Evolutionary conservation across 64 coral and sea anemone genomes (phyloP), one percentile per base, ranked within the genome.

Genomic region (Dendrophyllia cribrosa): DNA sequence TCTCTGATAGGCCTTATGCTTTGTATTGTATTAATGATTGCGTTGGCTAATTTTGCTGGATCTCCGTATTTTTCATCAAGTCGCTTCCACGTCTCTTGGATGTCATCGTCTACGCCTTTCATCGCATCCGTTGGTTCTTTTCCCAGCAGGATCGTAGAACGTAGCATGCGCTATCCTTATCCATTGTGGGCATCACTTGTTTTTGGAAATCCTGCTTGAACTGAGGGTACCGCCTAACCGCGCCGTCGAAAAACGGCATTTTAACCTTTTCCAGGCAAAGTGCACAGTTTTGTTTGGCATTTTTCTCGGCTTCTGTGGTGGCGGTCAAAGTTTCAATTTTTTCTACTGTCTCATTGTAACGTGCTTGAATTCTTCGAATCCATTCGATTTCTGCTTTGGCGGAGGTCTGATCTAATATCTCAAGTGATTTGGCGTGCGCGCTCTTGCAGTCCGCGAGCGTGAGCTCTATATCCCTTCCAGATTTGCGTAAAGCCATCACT

Each of bases 121-220:
- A 78, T 46, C 16, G 46, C 76, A n/a, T 78, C n/a, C 13, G 76
- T 46, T 12, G 75, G 75, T 68, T 67, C 88, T 90, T 80, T 70
- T 22, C 75, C 56, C 15, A 90, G 77, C n/a, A n/a, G n/a, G 89
- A 91, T 16, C 89, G 77, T 20, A 91, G 66, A 14, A 73, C 58
- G 69, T 76, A 85, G 63, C 64, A 52, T n/a, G 78, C 78, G 17
- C 19, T 75, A 16, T 92, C 78, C n/a, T 44, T 75, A 45, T 86
- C 55, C 51, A 93, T 75, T 60, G 69, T 85, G 20, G 71, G 80
- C 72, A 76, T 85, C 60, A 86, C 90, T 67, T 92, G 90, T 78
- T 92, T 92, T n/a, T 70, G 20, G 64, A 93, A 93, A 61, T 87
- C 91, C 21, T 26, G 87, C 63, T 93, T 87, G 55, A 87, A 93